Evolutionary conservation across 2,113 vertebrate genomes (phyloP), one percentile per base, ranked within the genome.

Genomic region (Oreochromis tanganicae): DNA sequence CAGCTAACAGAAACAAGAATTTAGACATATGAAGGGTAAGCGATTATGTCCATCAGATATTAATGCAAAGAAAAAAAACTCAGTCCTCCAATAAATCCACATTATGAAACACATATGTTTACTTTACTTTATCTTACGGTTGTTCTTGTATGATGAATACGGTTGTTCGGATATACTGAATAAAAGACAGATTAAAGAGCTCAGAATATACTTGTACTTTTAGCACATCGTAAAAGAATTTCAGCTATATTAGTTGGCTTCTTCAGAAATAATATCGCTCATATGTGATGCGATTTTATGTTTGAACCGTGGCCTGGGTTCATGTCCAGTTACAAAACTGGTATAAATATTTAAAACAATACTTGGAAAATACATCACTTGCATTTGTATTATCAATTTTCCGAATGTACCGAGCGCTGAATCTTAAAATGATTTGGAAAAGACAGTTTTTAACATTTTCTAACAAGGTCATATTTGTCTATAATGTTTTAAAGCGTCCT

Each of bases 191-290:
- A 48, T 48, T 48, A 48, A 75, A 19, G 71, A 50, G 43, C 24
- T 48, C 43, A 75, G 14, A 75, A 75, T 48, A 48, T 32, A 19
- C 16, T 19, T 75, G 13, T 75, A 50, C 9, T 73, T 17, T 73
- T 21, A 71, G 66, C 3, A 73, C 21, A 46, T 3, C 27, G 21
- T 11, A 4, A 73, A 27, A 73, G 9, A 17, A 48, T 75, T 75
- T 48, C 5, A 0, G 5, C 12, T 16, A 6, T 29, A 48, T 17
- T 2, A 1, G 14, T 50, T 4, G 16, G 13, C 21, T 46, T 43
- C 66, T 46, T 46, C 41, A 73, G 38, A 17, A 27, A 46, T 27
- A 46, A 73, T 27, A 46, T 73, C 1, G 5, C 14, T 17, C 2
- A 4, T 21, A 17, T 6, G 41, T 73, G 41, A 17, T 9, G 5